A percentile compares a stretch with the other conserved stretches of the same genome.
Conservation (phyloP, 1,140 invertebrate genomes). For the Aphidius gifuensis region DNA sequence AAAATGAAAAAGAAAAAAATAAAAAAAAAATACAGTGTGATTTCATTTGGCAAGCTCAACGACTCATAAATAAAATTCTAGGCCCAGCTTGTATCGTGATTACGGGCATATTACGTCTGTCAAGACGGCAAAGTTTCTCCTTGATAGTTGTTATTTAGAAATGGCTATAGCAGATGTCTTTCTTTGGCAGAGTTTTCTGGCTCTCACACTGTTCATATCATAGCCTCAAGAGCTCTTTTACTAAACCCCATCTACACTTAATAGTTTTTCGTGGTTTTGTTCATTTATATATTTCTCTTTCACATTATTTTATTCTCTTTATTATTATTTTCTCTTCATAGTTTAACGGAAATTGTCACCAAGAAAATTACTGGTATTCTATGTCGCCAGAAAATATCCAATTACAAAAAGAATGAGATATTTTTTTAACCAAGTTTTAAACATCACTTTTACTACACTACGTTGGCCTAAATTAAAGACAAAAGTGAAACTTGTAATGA, state of each 20-base stretch:
- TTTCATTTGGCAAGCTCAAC: constrained; percentile 42
- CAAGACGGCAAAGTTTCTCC: constrained; percentile 33
- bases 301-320: neutral
- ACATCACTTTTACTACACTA: neutral
- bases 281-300: neutral
- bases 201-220: constrained; percentile 29
- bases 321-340: neutral
- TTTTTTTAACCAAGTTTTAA: neutral
- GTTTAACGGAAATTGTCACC: no score
- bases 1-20: no score
- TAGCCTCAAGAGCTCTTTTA: neutral
- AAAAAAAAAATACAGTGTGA: constrained; percentile 17
- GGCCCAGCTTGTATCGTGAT: constrained; percentile 49
- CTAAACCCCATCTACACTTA: neutral
- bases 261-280: neutral
- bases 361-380: neutral
- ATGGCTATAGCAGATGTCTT: constrained; percentile 45
- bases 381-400: constrained; percentile 13
- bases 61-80: constrained; percentile 42
- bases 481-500: no score
- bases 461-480: no score
- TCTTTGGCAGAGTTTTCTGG: constrained; percentile 50
- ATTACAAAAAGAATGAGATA: constrained; percentile 5
- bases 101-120: constrained; percentile 50
- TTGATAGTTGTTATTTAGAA: constrained; percentile 40